These are phyloP conservation scores for Stigmatopora nigra DNA, from an alignment of 2,113 vertebrate genomes.

Conservation along the genomic window DNA sequence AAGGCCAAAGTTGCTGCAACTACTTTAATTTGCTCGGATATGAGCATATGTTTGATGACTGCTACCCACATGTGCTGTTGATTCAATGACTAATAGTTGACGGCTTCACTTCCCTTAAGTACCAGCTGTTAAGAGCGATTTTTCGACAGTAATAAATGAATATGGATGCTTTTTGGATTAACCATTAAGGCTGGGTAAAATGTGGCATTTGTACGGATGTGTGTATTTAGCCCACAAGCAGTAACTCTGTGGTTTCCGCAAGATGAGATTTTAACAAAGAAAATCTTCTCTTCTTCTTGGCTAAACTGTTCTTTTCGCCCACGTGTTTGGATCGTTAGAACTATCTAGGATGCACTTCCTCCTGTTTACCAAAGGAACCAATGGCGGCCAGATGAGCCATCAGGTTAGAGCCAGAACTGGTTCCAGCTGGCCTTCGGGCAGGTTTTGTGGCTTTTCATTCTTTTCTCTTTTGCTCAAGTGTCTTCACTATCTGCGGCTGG, in stretches of 20 bases:
- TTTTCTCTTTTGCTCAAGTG: constrained; percentile 32
- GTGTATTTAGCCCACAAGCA: constrained; percentile 20
- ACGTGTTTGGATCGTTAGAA: constrained; percentile 73
- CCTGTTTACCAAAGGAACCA: constrained; percentile 65
- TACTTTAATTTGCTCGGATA: background rate
- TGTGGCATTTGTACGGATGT: constrained; percentile 2
- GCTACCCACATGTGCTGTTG: constrained; percentile 2
- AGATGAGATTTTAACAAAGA: constrained; percentile 23
- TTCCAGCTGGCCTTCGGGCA: constrained; percentile 69
- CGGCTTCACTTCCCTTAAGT: constrained; percentile 1
- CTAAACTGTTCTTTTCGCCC: constrained; percentile 55
- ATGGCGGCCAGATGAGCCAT: constrained; percentile 66
- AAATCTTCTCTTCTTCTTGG: constrained; percentile 36
- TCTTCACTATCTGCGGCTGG: constrained; percentile 27
- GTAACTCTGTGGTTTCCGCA: constrained; percentile 14
- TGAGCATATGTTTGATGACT: background rate
- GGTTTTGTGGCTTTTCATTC: constrained; percentile 48
- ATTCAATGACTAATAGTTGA: constrained; percentile 1
- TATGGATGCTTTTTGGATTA: background rate
- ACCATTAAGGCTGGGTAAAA: constrained; percentile 3
- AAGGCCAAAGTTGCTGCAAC: constrained; percentile 16
- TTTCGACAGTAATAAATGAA: constrained; percentile 5
- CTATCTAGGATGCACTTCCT: constrained; percentile 72
- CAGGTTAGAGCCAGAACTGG: constrained; percentile 54
- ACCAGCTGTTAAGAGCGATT: constrained; percentile 4